Conservation (phyloP, 2,797 vertebrate species). For the Tadarida brasiliensis region DNA sequence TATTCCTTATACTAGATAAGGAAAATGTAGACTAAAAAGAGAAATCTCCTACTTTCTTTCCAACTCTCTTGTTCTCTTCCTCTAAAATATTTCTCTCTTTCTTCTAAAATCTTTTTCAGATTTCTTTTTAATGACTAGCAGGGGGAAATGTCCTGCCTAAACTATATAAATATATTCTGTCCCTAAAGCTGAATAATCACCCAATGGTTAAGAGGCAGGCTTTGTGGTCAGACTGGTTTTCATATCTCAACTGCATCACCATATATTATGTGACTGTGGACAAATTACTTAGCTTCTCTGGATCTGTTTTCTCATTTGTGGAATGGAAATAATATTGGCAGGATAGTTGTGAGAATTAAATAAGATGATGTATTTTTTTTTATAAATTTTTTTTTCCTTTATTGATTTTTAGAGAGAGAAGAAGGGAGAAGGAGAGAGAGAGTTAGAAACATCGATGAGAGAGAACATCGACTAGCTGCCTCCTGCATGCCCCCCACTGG, state of each 20-base stretch:
- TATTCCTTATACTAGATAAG: background rate
- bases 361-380: background rate
- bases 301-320: slow-evolving; percentile 15
- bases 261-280: background rate
- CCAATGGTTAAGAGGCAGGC: background rate
- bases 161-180: slow-evolving; percentile 15
- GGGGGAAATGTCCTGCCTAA: background rate
- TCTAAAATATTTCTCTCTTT: slow-evolving; percentile 50
- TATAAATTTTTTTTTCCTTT: too few relatives aligned
- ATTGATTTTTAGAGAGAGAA: too few relatives aligned
- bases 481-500: too few relatives aligned
- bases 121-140: slow-evolving; percentile 4
- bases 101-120: slow-evolving; percentile 38
- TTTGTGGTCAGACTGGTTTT: background rate
- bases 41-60: slow-evolving; percentile 18
- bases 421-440: too few relatives aligned
- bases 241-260: background rate
- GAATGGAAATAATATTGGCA: background rate
- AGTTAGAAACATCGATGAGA: too few relatives aligned
- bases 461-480: too few relatives aligned
- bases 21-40: background rate
- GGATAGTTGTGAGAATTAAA: background rate
- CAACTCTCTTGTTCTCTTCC: background rate
- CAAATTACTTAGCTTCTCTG: background rate
- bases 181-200: background rate